Evolutionary conservation across 2,113 vertebrate genomes (phyloP).

Genomic region (Nansenia antarctica): DNA sequence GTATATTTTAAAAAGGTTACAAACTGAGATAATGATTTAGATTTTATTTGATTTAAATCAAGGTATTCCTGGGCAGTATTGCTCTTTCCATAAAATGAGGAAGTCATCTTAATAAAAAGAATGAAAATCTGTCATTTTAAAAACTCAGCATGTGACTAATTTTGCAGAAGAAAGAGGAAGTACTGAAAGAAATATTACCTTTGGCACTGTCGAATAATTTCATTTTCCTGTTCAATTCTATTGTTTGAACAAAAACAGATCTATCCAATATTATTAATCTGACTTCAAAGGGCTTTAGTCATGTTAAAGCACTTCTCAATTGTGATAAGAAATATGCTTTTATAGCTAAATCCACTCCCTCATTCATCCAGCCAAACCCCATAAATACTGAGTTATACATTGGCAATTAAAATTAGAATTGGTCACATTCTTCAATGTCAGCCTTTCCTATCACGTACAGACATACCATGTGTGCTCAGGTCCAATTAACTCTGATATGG

Average conservation of each 20-base stretch:
- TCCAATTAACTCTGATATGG: not conserved
- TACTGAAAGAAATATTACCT: conserved; percentile 51
- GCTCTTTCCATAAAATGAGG: conserved; percentile 16
- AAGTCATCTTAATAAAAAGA: conserved; percentile 58
- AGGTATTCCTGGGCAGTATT: too few species aligned
- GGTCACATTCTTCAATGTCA: conserved; percentile 73
- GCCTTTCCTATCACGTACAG: conserved; percentile 54
- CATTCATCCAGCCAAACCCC: conserved; percentile 55
- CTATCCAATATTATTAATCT: conserved; percentile 66
- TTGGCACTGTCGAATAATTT: conserved; percentile 61
- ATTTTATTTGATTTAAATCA: too few species aligned
- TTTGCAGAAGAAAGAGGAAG: conserved; percentile 24
- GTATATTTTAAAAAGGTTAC: too few species aligned
- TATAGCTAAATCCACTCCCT: conserved; percentile 59
- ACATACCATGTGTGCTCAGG: conserved; percentile 9
- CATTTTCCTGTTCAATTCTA: conserved; percentile 48
- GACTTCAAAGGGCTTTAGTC: conserved; percentile 71
- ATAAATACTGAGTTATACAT: conserved; percentile 61
- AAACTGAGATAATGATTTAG: too few species aligned
- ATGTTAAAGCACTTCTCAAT: conserved; percentile 66
- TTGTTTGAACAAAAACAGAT: conserved; percentile 59
- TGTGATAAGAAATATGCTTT: conserved; percentile 70
- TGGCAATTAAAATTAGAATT: conserved; percentile 71
- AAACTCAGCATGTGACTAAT: conserved; percentile 37
- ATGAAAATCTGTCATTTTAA: conserved; percentile 12